phyloP scores from a whole-genome alignment of 2,113 vertebrate genomes.

The Miniopterus natalensis region DNA sequence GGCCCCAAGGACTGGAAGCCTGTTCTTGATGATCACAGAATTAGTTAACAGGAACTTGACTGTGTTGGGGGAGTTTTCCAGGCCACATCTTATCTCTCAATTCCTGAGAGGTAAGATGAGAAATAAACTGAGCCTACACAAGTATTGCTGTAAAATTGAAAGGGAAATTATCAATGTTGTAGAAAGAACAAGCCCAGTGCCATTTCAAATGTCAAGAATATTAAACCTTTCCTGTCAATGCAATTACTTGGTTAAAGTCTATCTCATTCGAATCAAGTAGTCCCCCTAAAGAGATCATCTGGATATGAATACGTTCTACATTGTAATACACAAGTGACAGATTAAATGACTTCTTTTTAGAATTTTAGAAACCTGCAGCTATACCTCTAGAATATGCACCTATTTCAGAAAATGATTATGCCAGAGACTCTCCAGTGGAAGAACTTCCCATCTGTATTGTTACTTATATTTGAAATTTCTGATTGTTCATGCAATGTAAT shows the following conservation, averaged over 20 bases:
- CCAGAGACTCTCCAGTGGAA: slow-evolving; percentile 24
- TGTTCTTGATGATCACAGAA: neutral
- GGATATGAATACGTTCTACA: neutral
- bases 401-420: neutral
- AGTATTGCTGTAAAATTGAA: slow-evolving; percentile 43
- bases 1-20: neutral
- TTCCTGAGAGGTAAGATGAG: slow-evolving; percentile 41
- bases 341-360: neutral
- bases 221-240: neutral
- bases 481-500: neutral
- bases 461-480: neutral
- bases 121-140: slow-evolving; percentile 42
- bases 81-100: slow-evolving; percentile 43
- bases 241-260: neutral
- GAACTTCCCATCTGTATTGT: neutral
- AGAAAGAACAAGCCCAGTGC: neutral
- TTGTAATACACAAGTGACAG: neutral
- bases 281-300: neutral
- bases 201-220: neutral
- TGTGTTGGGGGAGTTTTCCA: neutral
- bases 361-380: neutral
- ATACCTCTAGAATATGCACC: neutral
- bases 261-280: slow-evolving; percentile 11
- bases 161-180: neutral
- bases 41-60: slow-evolving; percentile 53